Base-by-base conservation (phyloP, 2,797 vertebrate genomes). In the Peromyscus aztecus region DNA sequence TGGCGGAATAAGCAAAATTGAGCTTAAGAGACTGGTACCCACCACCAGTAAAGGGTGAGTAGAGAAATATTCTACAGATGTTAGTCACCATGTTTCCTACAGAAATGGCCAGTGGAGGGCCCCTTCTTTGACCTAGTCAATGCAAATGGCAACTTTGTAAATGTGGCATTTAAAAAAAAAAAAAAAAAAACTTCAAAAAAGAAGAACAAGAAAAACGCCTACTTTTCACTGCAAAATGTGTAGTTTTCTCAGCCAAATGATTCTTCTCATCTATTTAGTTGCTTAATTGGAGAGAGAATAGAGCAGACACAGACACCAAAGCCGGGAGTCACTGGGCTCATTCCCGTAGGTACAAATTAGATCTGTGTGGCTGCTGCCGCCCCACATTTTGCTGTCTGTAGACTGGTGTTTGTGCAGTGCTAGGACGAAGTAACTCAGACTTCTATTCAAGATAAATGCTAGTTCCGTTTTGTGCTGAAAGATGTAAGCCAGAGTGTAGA, bases 371-470 rank as follows among this genome's bases (percentile, higher is more conserved):
- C 80, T 78, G 63, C 63, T 91, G 94, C 63, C 17, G 65, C 80
- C 81, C 83, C 86, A 96, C 95, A 95, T 97, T 94, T 94, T 78
- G 75, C 96, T 96, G 95, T 97, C 95, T 92, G 91, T 82, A 0
- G n/a, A 89, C 75, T 11, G 12, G 73, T 89, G 94, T 96, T 94
- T 96, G 95, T 94, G 86, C 71, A 21, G 92, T 8, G 78, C 93
- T 63, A 37, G 78, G 65, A 57, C 27, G 75, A 92, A 91, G 86
- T 67, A 65, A 88, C 94, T 93, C 37, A 67, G 94, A 77, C 90
- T 89, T 89, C 94, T 81, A 88, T 94, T 97, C 92, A 91, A 93
- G 91, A 87, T 96, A 97, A 98, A 94, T 97, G 94, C 96, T 97
- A 88, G 96, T 94, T 97, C 93, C 91, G 83, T 95, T 97, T 91